Conservation (phyloP, 1,140 invertebrate genomes). For the Pseudomyrmex pallidus region DNA sequence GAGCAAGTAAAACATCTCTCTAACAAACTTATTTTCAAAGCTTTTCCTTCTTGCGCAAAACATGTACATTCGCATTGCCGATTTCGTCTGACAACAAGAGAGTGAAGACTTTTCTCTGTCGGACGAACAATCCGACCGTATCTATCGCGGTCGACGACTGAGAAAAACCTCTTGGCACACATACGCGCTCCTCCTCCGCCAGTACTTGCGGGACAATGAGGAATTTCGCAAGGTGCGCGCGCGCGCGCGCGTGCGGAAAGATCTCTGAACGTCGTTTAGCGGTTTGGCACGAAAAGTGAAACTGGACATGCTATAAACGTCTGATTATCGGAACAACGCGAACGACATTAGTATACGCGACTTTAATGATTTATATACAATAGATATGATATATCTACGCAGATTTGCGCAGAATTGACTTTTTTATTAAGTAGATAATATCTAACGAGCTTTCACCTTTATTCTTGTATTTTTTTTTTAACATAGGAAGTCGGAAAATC, state of each 20-base stretch:
- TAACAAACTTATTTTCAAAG: conserved; percentile 8
- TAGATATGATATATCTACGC: no score
- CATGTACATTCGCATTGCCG: conserved; percentile 6
- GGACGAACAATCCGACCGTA: conserved; percentile 52
- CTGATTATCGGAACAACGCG: conserved; percentile 22
- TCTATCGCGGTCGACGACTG: conserved; percentile 60
- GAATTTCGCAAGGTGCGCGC: conserved; percentile 69
- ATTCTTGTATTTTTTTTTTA: background rate
- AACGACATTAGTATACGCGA: conserved; percentile 3
- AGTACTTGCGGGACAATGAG: conserved; percentile 67
- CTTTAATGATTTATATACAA: background rate
- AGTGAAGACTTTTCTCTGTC: conserved; percentile 46
- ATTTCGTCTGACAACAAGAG: conserved; percentile 28
- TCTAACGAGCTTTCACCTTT: background rate
- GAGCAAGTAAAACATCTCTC: no score
- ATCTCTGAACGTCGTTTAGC: conserved; percentile 70
- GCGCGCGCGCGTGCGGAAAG: conserved; percentile 51
- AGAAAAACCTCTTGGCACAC: conserved; percentile 64
- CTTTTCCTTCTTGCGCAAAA: background rate
- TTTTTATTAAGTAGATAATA: no score
- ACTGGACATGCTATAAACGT: conserved; percentile 57
- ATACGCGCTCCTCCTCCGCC: conserved; percentile 23
- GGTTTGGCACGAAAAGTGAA: conserved; percentile 75
- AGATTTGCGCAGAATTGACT: no score
- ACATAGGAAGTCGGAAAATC: background rate